Evolutionary conservation across 2,888 invertebrate genomes (phyloP).

Genomic region (Cinara cedri): DNA sequence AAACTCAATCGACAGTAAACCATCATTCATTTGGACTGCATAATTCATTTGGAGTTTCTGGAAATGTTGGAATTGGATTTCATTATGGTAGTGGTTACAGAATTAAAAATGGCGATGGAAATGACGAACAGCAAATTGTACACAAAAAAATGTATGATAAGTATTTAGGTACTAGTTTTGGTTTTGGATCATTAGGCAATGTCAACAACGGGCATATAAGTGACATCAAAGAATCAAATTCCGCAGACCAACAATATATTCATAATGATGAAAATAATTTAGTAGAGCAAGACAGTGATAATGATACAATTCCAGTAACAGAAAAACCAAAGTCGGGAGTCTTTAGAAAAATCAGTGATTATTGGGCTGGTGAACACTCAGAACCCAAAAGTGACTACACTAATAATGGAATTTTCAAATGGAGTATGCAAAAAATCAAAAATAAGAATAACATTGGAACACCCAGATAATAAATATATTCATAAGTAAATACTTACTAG

Average conservation of each 20-base stretch:
- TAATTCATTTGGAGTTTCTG: constrained; percentile 46
- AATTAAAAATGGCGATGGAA: constrained; percentile 42
- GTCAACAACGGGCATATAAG: constrained; percentile 20
- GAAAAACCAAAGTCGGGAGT: constrained; percentile 30
- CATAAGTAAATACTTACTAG: constrained; percentile 18
- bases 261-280: constrained; percentile 8
- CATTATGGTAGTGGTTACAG: constrained; percentile 47
- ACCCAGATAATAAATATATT: constrained; percentile 25
- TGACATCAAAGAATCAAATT: constrained; percentile 14
- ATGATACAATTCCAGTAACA: constrained; percentile 19
- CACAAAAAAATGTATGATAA: constrained; percentile 46
- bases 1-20: constrained; percentile 31
- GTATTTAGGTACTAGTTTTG: constrained; percentile 51
- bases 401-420: constrained; percentile 31
- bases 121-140: constrained; percentile 23
- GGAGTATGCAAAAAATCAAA: constrained; percentile 42
- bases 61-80: constrained; percentile 48
- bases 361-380: constrained; percentile 27
- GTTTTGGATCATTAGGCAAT: constrained; percentile 43
- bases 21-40: constrained; percentile 9
- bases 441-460: constrained; percentile 46
- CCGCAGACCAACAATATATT: constrained; percentile 25
- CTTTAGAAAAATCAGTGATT: constrained; percentile 32
- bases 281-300: background rate
- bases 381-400: constrained; percentile 33